These are phyloP conservation scores for Drosophila chauvacae DNA, from an alignment of 1,140 invertebrate species.

Conservation along the genomic window DNA sequence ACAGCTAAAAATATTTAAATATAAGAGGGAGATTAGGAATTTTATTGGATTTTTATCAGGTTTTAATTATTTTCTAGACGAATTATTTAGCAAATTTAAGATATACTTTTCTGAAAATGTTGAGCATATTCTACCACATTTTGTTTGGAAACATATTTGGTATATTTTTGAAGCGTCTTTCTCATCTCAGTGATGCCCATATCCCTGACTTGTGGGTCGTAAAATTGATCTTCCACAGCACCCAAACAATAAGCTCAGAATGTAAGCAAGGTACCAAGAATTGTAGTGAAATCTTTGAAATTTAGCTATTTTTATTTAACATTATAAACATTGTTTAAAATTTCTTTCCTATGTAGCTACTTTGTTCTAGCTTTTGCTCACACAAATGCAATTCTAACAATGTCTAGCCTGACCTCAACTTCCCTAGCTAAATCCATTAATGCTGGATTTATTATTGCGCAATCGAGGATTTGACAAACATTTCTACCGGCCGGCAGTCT, in stretches of 20 bases:
- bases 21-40: background rate
- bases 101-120: background rate
- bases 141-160: no score
- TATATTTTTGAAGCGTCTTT: background rate
- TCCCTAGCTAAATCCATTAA: background rate
- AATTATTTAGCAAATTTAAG: background rate
- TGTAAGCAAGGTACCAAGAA: background rate
- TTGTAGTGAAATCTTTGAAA: background rate
- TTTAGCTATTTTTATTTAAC: background rate
- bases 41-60: constrained; percentile 3
- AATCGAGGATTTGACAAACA: constrained; percentile 39
- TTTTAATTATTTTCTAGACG: background rate
- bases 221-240: no score
- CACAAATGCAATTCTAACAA: background rate
- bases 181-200: background rate
- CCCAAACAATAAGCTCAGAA: background rate
- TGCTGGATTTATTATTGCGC: constrained; percentile 15
- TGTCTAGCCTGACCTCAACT: background rate
- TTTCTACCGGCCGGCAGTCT: constrained; percentile 15
- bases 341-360: background rate
- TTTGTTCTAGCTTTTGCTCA: background rate
- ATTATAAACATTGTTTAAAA: background rate
- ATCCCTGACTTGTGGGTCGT: background rate
- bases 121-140: no score
- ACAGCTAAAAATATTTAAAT: no score